Evolutionary conservation across 2,797 vertebrate species (phyloP).

Genomic region (Sorex maritimensis): DNA sequence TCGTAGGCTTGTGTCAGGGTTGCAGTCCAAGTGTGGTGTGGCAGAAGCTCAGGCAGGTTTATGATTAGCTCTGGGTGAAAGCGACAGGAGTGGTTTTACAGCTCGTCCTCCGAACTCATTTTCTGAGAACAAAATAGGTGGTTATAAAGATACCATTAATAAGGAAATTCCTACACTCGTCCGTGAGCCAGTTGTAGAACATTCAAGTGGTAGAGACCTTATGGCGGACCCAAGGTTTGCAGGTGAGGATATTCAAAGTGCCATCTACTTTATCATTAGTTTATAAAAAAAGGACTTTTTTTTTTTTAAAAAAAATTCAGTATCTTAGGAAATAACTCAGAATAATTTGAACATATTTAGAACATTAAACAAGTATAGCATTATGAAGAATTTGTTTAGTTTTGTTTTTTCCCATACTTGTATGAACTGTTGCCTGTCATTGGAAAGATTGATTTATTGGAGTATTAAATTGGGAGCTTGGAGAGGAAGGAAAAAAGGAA

Average conservation of each 20-base stretch:
- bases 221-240: not conserved
- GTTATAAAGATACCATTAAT: not conserved
- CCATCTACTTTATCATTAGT: not conserved
- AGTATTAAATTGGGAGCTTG: constrained; percentile 44
- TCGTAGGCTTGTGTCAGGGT: not conserved
- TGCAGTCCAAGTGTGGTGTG: not conserved
- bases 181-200: not conserved
- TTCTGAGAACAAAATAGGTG: constrained; percentile 29
- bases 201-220: not conserved
- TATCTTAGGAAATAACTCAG: not conserved
- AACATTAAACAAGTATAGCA: not conserved
- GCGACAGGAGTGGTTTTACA: not conserved
- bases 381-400: constrained; percentile 28
- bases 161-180: not conserved
- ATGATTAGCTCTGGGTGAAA: not conserved
- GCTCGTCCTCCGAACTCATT: not conserved
- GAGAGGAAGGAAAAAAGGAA: constrained; percentile 40
- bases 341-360: constrained; percentile 39
- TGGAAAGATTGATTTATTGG: constrained; percentile 27
- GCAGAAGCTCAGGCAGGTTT: not conserved
- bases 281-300: constrained; percentile 45
- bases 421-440: not conserved
- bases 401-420: not conserved
- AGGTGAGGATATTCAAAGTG: constrained; percentile 31
- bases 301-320: not conserved